Conservation (phyloP, 2,888 invertebrate genomes). For the Helicoverpa assulta region DNA sequence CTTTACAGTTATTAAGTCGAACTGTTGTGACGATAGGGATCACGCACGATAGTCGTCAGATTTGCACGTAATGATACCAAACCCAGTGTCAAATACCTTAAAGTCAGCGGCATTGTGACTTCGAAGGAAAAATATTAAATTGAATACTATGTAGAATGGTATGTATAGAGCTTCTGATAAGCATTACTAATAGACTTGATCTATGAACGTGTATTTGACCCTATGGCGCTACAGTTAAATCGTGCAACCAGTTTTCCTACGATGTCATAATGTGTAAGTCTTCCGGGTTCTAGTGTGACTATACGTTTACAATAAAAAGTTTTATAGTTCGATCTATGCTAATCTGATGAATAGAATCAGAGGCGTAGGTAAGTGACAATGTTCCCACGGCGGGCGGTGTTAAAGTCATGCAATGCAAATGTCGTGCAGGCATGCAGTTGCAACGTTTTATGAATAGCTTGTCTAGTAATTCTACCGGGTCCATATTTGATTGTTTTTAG, state of each 20-base stretch:
- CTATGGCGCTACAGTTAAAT: too few species aligned
- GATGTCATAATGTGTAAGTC: background rate
- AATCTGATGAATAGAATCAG: background rate
- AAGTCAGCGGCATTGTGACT: too few species aligned
- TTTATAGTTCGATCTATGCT: background rate
- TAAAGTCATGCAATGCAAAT: background rate
- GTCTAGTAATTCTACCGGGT: constrained; percentile 41
- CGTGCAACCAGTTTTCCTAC: too few species aligned
- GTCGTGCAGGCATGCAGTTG: background rate
- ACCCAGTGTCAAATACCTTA: background rate
- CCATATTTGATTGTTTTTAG: constrained; percentile 56
- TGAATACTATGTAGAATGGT: too few species aligned
- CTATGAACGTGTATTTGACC: too few species aligned
- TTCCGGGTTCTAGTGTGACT: background rate
- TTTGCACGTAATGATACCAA: background rate
- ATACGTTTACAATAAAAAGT: background rate
- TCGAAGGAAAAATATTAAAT: too few species aligned
- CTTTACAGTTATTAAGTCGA: constrained; percentile 2
- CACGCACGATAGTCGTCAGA: background rate
- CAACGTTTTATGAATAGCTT: background rate
- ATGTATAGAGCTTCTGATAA: too few species aligned
- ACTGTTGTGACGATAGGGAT: background rate
- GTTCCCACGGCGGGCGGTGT: background rate
- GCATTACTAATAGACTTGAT: too few species aligned
- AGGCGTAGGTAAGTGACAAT: background rate